These are phyloP conservation scores for Ciconia maguari DNA, from an alignment of 2,113 vertebrate genomes.

Conservation along the genomic window DNA sequence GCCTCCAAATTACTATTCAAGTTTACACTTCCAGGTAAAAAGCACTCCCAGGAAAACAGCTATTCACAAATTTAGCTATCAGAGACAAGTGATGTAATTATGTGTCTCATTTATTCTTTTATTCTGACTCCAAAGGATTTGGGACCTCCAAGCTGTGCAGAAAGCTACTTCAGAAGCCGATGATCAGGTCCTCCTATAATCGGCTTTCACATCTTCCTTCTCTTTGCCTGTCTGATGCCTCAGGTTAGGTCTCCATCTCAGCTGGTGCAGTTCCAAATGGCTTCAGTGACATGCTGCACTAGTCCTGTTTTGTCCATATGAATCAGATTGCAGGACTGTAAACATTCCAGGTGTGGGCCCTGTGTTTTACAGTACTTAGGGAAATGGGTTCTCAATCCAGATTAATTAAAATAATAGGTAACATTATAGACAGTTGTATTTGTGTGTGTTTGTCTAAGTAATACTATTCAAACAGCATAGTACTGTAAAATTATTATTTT, in stretches of 20 bases:
- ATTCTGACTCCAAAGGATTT: not conserved
- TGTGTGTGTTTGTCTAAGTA: not conserved
- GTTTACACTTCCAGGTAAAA: not conserved
- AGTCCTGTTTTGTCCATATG: not conserved
- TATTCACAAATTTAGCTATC: not conserved
- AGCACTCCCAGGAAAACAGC: not conserved
- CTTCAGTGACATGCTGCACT: not conserved
- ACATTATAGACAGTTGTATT: not conserved
- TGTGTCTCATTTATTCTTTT: not conserved
- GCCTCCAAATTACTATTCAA: not conserved
- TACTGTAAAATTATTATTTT: not conserved
- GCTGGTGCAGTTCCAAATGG: not conserved
- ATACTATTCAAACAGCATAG: not conserved
- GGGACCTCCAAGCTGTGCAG: not conserved
- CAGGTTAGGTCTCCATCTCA: not conserved
- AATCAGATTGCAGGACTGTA: not conserved
- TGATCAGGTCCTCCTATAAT: not conserved
- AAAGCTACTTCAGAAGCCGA: not conserved
- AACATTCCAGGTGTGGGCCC: not conserved
- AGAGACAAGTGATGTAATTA: not conserved
- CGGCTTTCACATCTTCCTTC: not conserved
- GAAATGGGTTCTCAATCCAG: not conserved
- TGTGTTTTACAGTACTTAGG: not conserved
- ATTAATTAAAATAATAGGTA: not conserved
- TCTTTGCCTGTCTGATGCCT: not conserved